Percentiles rank a stretch among this genome's conserved stretches.
Evolutionary conservation across 1,140 invertebrate genomes (phyloP).

Genomic region (Zaprionus inermis): DNA sequence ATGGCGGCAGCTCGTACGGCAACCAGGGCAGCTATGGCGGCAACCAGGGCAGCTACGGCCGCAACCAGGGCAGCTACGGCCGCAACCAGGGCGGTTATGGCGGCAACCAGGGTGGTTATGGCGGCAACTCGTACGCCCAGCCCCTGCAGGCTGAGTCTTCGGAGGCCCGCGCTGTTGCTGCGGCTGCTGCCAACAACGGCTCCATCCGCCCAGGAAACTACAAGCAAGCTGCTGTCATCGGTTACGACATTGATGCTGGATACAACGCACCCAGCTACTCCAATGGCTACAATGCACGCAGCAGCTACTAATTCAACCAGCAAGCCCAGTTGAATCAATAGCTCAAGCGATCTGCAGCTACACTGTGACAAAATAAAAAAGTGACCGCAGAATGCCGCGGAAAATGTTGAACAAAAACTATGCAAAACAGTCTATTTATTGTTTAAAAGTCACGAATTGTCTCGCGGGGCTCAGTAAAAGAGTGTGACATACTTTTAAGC

Average conservation of each 20-base stretch:
- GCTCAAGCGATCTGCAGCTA: conserved; percentile 15
- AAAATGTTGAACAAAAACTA: conserved; percentile 64
- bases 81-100: neutral
- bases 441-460: neutral
- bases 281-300: conserved; percentile 16
- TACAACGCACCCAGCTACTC: conserved; percentile 27
- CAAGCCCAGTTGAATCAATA: conserved; percentile 16
- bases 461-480: neutral
- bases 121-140: conserved; percentile 32
- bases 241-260: conserved; percentile 50
- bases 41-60: neutral
- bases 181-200: conserved; percentile 42
- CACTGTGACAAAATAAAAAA: conserved; percentile 47
- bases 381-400: conserved; percentile 45
- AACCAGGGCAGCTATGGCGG: conserved; percentile 14
- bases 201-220: conserved; percentile 51
- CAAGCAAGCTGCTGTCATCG: conserved; percentile 35
- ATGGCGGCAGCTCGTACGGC: conserved; percentile 2
- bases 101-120: conserved; percentile 13
- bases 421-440: neutral
- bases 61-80: conserved; percentile 3
- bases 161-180: conserved; percentile 45
- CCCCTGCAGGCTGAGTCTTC: conserved; percentile 19
- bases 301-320: conserved; percentile 48
- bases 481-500: conserved; percentile 66